A percentile compares a stretch with the other conserved stretches of the same genome.
Evolutionary conservation across 1,140 invertebrate genomes (phyloP).

Genomic region (Drosophila paulistorum): DNA sequence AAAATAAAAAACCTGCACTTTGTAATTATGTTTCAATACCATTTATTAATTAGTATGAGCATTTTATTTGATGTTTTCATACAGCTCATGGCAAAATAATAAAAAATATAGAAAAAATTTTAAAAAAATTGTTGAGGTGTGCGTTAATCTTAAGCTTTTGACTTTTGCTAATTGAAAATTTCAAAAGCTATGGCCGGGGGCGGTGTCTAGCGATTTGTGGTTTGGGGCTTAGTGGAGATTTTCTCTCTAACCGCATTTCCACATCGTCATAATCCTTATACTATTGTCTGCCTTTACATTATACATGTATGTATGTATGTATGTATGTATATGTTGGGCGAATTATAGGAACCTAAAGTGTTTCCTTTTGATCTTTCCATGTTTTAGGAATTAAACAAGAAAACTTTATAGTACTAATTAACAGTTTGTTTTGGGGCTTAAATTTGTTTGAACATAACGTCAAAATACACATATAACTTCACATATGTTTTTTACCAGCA

Average conservation of each 20-base stretch:
- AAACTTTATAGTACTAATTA: conserved; percentile 13
- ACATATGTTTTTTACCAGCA: no score
- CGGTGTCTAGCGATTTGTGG: not conserved
- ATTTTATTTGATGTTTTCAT: conserved; percentile 62
- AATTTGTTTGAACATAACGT: no score
- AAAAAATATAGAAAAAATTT: not conserved
- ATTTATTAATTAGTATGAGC: conserved; percentile 78
- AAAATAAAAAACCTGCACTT: conserved; percentile 38
- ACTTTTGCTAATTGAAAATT: conserved; percentile 73
- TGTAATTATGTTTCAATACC: conserved; percentile 58
- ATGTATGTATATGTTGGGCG: no score
- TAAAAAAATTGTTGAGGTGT: conserved; percentile 20
- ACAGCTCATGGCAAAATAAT: conserved; percentile 47
- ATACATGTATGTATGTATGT: not conserved
- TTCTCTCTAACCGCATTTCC: conserved; percentile 18
- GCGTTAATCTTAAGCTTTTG: conserved; percentile 29
- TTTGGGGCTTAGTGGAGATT: not conserved
- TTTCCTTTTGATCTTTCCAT: no score
- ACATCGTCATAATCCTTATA: conserved; percentile 19
- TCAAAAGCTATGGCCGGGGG: conserved; percentile 28
- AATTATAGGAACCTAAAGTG: no score
- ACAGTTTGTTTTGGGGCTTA: conserved; percentile 2
- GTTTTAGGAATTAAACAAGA: no score
- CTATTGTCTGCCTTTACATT: conserved; percentile 39
- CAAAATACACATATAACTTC: no score